These are phyloP conservation scores for Cerceris ruficornis DNA, from an alignment of 2,888 invertebrate species.

Conservation along the genomic window DNA sequence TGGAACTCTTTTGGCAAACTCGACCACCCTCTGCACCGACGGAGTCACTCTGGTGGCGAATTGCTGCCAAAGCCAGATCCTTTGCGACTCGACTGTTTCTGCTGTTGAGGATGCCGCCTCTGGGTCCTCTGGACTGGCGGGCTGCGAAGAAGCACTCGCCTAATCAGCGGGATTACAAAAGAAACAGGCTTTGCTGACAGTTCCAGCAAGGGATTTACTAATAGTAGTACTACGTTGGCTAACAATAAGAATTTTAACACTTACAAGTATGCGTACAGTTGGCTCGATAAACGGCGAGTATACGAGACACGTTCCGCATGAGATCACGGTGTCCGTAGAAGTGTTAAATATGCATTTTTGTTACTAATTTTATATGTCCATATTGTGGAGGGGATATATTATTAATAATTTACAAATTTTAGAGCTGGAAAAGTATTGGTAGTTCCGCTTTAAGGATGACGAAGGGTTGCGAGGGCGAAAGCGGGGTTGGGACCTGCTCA, in stretches of 20 bases:
- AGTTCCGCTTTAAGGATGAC: no score
- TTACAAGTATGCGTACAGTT: slow-evolving; percentile 3
- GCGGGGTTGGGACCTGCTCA: no score
- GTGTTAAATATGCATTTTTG: no score
- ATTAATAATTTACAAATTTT: no score
- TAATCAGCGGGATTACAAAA: slow-evolving; percentile 59
- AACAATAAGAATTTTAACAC: no score
- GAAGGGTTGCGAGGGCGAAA: no score
- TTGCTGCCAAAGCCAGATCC: slow-evolving; percentile 94
- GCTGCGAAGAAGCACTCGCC: slow-evolving; percentile 71
- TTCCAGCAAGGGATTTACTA: slow-evolving; percentile 29
- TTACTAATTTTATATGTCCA: no score
- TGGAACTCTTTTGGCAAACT: slow-evolving; percentile 97
- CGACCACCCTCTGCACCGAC: slow-evolving; percentile 95
- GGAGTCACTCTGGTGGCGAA: slow-evolving; percentile 94
- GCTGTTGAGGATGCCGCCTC: slow-evolving; percentile 85
- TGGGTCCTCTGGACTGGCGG: slow-evolving; percentile 79
- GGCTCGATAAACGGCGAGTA: no score
- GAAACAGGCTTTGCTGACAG: slow-evolving; percentile 55
- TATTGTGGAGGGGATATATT: no score
- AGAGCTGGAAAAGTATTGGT: no score
- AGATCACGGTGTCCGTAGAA: no score
- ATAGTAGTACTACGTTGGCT: slow-evolving; percentile 4
- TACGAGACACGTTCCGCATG: no score
- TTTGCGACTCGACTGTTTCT: slow-evolving; percentile 88